Conservation (phyloP, 2,797 vertebrate genomes). For the Megaceryle alcyon region DNA sequence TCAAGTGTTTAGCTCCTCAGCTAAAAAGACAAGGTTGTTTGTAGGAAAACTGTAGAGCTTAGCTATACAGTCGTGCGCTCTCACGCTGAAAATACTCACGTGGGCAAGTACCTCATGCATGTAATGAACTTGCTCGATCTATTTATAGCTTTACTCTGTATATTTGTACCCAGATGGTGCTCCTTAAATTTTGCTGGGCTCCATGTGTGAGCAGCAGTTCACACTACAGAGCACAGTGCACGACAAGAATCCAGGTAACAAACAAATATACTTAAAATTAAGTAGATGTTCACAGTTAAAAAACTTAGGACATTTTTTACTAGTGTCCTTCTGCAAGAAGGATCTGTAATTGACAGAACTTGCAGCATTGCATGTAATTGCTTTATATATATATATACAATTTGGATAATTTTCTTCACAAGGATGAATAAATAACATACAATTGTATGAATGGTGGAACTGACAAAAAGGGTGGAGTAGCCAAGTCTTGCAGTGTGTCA, state of each 20-base stretch:
- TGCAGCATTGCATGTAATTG: neutral
- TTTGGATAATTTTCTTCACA: neutral
- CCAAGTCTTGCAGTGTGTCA: neutral
- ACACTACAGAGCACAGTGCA: neutral
- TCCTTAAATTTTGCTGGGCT: slow-evolving; percentile 38
- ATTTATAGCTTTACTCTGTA: slow-evolving; percentile 26
- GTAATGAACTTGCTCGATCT: slow-evolving; percentile 19
- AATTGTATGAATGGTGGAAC: neutral
- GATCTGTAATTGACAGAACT: neutral
- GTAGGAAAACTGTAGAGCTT: neutral
- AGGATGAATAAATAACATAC: neutral
- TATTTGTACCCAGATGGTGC: slow-evolving; percentile 15
- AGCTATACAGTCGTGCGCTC: neutral
- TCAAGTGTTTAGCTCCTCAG: neutral
- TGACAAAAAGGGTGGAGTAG: neutral
- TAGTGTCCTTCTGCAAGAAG: neutral
- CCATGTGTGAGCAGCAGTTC: neutral
- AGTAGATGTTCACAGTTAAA: neutral
- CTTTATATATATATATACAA: rapidly evolving
- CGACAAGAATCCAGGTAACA: neutral
- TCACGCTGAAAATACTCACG: neutral
- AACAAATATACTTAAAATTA: neutral
- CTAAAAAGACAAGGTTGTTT: neutral
- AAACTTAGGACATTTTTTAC: neutral
- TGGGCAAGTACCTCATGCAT: neutral